These are phyloP conservation scores for Chelon auratus DNA, from an alignment of 2,797 vertebrate species.

Conservation along the genomic window DNA sequence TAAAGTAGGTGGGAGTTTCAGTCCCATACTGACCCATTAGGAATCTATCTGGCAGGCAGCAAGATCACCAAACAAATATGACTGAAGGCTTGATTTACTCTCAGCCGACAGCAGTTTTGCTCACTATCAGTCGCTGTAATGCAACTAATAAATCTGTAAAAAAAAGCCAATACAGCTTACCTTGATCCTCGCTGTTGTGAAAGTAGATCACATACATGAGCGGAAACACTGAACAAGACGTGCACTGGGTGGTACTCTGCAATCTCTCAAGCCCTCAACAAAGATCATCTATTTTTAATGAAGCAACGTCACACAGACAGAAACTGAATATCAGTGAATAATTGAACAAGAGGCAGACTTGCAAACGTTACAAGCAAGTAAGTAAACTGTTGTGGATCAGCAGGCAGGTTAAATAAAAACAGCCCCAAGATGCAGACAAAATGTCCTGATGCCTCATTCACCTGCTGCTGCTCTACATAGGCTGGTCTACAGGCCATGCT, in stretches of 20 bases:
- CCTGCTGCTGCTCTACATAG: slow-evolving; percentile 42
- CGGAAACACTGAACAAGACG: slow-evolving; percentile 14
- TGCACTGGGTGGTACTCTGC: slow-evolving; percentile 47
- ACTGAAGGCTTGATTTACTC: slow-evolving; percentile 25
- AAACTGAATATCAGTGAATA: slow-evolving; percentile 73
- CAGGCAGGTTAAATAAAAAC: slow-evolving; percentile 3
- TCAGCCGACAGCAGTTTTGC: background rate
- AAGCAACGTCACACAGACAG: slow-evolving; percentile 54
- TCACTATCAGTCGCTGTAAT: background rate
- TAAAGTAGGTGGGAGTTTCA: slow-evolving; percentile 34
- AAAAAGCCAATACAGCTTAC: slow-evolving; percentile 29
- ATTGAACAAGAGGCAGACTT: slow-evolving; percentile 65
- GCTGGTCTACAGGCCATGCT: background rate
- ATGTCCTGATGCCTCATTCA: slow-evolving; percentile 37
- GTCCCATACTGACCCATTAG: slow-evolving; percentile 39
- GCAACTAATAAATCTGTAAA: background rate
- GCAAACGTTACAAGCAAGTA: slow-evolving; percentile 33
- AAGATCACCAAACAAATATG: slow-evolving; percentile 49
- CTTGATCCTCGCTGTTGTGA: slow-evolving; percentile 22
- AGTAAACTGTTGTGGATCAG: slow-evolving; percentile 30
- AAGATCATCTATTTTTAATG: slow-evolving; percentile 80
- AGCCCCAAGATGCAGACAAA: slow-evolving; percentile 14
- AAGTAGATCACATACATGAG: slow-evolving; percentile 28
- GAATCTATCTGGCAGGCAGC: slow-evolving; percentile 49
- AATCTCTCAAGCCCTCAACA: slow-evolving; percentile 64